phyloP scores from a whole-genome alignment of 2,113 vertebrate species.

The Stegastes partitus region DNA sequence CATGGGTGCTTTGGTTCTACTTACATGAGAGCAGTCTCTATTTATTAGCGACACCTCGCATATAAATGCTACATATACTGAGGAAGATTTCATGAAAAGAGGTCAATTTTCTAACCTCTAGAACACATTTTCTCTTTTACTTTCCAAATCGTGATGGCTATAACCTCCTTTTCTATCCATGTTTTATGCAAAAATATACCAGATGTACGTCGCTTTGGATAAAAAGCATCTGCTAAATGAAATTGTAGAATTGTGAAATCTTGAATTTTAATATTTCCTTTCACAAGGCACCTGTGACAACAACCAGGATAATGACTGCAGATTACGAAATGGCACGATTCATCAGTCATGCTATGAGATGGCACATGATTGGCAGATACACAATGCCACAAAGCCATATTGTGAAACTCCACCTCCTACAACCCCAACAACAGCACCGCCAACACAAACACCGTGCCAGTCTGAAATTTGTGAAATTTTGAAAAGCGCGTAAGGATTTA shows the following conservation, averaged over 20 bases:
- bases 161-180: too few relatives aligned
- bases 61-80: too few relatives aligned
- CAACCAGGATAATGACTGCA: constrained; percentile 87
- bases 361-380: constrained; percentile 85
- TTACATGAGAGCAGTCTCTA: too few relatives aligned
- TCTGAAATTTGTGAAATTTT: constrained; percentile 85
- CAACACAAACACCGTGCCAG: not conserved
- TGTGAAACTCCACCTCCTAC: constrained; percentile 51
- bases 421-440: rapidly evolving
- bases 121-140: not conserved
- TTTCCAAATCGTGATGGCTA: too few relatives aligned
- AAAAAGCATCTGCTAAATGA: too few relatives aligned
- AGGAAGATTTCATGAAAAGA: too few relatives aligned
- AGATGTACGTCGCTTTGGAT: too few relatives aligned
- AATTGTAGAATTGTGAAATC: constrained; percentile 8
- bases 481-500: constrained; percentile 85
- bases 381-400: constrained; percentile 1
- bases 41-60: too few relatives aligned
- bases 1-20: too few relatives aligned
- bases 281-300: constrained; percentile 91
- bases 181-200: too few relatives aligned
- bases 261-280: constrained; percentile 22
- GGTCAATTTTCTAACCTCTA: too few relatives aligned
- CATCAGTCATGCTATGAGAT: constrained; percentile 83
- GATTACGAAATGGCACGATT: constrained; percentile 77